phyloP scores from a whole-genome alignment of 2,797 vertebrate genomes.

The Nasua narica region DNA sequence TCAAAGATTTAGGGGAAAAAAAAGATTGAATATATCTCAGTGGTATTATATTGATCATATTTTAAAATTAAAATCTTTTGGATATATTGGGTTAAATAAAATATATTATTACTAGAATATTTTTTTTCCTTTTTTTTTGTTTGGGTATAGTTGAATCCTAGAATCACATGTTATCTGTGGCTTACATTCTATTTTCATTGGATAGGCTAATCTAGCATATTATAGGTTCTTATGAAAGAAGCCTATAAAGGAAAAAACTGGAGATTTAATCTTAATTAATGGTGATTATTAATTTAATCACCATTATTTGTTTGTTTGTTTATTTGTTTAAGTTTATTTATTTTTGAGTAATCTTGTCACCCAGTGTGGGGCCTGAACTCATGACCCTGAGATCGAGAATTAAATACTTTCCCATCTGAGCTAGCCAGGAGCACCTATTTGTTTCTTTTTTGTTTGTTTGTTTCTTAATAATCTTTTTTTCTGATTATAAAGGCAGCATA shows the following conservation, averaged over 20 bases:
- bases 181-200: background rate
- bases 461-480: background rate
- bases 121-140: background rate
- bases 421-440: background rate
- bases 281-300: no score
- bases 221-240: background rate
- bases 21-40: background rate
- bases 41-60: background rate
- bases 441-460: background rate
- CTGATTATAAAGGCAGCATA: background rate
- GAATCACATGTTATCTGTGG: background rate
- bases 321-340: background rate
- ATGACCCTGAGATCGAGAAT: background rate
- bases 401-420: background rate
- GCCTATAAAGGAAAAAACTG: background rate
- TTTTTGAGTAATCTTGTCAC: background rate
- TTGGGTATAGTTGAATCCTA: background rate
- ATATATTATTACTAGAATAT: background rate
- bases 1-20: background rate
- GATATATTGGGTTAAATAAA: background rate
- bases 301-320: background rate
- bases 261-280: constrained; percentile 16
- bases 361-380: background rate
- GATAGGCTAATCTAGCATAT: background rate
- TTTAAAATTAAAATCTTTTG: constrained; percentile 13